Conservation (phyloP, 35 echinoderm and acorn worm genomes). For the Strongylocentrotus purpuratus region DNA sequence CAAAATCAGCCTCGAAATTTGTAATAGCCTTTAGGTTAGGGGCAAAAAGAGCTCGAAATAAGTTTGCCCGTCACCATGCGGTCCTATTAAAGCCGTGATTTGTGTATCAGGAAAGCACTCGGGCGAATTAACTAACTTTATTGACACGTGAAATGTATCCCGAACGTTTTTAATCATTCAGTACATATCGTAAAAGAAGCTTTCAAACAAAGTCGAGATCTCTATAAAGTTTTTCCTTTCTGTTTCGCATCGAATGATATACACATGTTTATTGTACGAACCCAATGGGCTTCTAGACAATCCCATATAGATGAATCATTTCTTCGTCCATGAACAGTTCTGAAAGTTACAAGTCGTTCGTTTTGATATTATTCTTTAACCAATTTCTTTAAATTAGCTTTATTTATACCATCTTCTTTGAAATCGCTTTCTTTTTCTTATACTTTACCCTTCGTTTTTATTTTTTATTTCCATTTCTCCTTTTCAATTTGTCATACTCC, state of each 20-base stretch:
- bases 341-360: neutral
- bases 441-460: no score
- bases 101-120: neutral
- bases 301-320: no score
- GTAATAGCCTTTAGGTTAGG: neutral
- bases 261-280: neutral
- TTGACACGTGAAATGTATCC: neutral
- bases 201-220: neutral
- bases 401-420: neutral
- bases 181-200: neutral
- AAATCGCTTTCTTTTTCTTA: neutral
- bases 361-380: no score
- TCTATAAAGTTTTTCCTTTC: neutral
- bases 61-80: neutral
- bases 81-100: neutral
- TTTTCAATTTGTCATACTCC: no score
- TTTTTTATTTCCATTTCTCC: no score
- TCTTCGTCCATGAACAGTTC: no score
- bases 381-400: no score
- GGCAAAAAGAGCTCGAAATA: no score
- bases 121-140: neutral
- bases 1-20: neutral
- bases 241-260: neutral
- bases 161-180: neutral
- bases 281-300: neutral